These are phyloP conservation scores for Pyrrhia umbra DNA, from an alignment of 2,888 invertebrate genomes.

Conservation along the genomic window DNA sequence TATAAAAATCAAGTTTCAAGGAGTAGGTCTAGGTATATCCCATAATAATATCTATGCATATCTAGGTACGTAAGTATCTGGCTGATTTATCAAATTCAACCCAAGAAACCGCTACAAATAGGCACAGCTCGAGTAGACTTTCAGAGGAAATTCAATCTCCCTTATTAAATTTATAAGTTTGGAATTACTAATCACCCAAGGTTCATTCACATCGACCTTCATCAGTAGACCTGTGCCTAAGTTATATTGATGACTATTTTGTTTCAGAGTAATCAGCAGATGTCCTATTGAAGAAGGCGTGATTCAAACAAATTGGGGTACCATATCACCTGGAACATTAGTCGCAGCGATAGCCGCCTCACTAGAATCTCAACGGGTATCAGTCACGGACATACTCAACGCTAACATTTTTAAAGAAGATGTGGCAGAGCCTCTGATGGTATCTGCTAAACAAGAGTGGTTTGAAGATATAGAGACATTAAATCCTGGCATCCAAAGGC, in stretches of 20 bases:
- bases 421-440: slow-evolving; percentile 80
- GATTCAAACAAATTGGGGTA: slow-evolving; percentile 91
- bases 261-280: slow-evolving; percentile 80
- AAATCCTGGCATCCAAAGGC: slow-evolving; percentile 58
- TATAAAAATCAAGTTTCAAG: too few species aligned
- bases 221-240: background rate
- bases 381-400: slow-evolving; percentile 84
- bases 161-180: too few species aligned
- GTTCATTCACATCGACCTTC: too few species aligned
- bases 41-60: too few species aligned
- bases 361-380: slow-evolving; percentile 90
- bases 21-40: too few species aligned
- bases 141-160: too few species aligned
- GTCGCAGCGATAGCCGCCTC: slow-evolving; percentile 91
- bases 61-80: too few species aligned
- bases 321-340: slow-evolving; percentile 90
- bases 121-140: too few species aligned
- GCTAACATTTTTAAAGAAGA: slow-evolving; percentile 82
- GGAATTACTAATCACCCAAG: too few species aligned
- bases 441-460: slow-evolving; percentile 81
- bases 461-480: slow-evolving; percentile 78
- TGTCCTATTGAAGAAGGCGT: slow-evolving; percentile 93
- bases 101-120: too few species aligned
- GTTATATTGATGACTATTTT: background rate
- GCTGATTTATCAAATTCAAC: too few species aligned